Base-by-base conservation (phyloP, 2,888 invertebrate genomes). In the Hecatera dysodea region DNA sequence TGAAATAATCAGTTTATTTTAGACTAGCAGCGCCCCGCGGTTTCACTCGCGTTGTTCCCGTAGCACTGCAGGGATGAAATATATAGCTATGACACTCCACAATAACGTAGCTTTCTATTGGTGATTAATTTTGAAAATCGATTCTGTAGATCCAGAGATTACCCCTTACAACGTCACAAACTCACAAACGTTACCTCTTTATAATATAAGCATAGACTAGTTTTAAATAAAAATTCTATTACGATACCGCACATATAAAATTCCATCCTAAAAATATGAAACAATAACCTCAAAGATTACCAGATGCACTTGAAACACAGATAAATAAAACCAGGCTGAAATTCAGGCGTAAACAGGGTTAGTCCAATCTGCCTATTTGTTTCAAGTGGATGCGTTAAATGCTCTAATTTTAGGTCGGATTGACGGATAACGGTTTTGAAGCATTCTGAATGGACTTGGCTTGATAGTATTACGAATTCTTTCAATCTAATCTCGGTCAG, bases 381-480 rank as follows among this genome's bases (percentile, higher is more conserved):
- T 67, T 81, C 82, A 79, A 79, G 78, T 81, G 72, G 48, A 29
- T 66, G 17, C 33, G n/a, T 65, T 59, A 62, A 57, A 57, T 11
- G 55, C 1, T 72, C 55, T 81, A 52, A 68, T 36, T 65, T 68
- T 78, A 72, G 62, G 0, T 33, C 12, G 4, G 42, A 67, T 55
- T 19, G 24, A 33, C 4, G 12, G 6, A 17, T 36, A 1, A 75
- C 59, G 67, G 7, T 33, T 42, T 53, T 53, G 33, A 59, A 53
- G 6, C 9, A 53, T 52, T 48, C 39, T 15, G 22, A 50, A 46
- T 48, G n/a, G 17, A 33, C 5, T 0, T 15, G 6, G 1, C 33
- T 62, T 53, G 8, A 22, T 57, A 24, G 19, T 5, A 0, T 24
- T 29, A 22, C 27, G 22, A 17, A 29, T 19, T 53, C 29, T 53